phyloP scores from a whole-genome alignment of 2,113 vertebrate species.

The Cygnus buccinator region DNA sequence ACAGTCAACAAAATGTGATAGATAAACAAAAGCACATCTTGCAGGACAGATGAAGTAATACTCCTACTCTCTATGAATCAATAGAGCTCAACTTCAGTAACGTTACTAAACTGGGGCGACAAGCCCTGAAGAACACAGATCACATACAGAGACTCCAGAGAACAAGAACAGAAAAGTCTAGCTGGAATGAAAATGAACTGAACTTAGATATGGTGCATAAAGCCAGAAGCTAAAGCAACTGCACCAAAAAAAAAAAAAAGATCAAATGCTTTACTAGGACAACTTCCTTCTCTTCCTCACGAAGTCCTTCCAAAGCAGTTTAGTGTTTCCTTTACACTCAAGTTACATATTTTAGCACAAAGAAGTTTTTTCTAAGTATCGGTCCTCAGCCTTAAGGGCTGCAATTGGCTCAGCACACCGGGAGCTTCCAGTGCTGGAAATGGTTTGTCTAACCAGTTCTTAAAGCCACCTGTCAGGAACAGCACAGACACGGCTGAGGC shows the following conservation, averaged over 20 bases:
- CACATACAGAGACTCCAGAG: background rate
- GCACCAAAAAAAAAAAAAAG: background rate
- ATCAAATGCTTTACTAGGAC: background rate
- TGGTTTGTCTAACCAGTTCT: background rate
- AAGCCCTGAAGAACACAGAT: background rate
- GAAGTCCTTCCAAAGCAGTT: background rate
- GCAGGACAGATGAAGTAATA: conserved; percentile 41
- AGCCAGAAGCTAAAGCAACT: background rate
- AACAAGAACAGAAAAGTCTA: background rate
- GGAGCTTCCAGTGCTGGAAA: background rate
- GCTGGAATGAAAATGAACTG: background rate
- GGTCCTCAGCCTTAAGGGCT: background rate
- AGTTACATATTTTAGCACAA: rapidly evolving
- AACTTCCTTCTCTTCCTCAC: background rate
- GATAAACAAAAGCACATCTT: conserved; percentile 48
- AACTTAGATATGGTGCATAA: background rate
- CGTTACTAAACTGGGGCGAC: background rate
- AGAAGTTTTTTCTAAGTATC: background rate
- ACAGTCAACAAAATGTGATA: background rate
- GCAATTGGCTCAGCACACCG: background rate
- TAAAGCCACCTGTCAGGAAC: background rate
- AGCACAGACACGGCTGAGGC: background rate
- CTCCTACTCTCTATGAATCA: background rate
- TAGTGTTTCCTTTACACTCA: background rate
- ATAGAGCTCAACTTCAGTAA: background rate